Evolutionary conservation across 2,113 vertebrate genomes (phyloP), one percentile per base, ranked within the genome.

Genomic region (Australoheros scitulus): DNA sequence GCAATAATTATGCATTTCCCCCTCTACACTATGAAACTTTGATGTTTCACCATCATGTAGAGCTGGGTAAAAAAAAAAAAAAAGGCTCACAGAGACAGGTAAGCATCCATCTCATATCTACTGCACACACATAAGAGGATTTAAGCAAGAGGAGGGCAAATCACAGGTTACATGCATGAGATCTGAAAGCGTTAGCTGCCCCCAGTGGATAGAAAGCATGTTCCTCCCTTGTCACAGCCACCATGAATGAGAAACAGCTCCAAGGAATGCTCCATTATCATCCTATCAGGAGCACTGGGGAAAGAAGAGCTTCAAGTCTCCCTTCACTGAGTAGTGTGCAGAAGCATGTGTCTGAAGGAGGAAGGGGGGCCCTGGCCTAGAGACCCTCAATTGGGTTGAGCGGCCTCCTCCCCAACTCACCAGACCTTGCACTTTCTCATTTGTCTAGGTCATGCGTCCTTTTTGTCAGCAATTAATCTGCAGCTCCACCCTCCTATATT

Each of bases 381-480:
- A 91, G 87, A 92, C 89, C 90, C 32, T 80, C 89, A 92, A 87
- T 70, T 77, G 83, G 81, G 85, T 64, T 70, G 84, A 81, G 86
- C 86, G 86, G 86, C 85, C 91, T 84, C 90, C 89, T 91, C 88
- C 80, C 86, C 86, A 82, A 61, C 85, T 89, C 85, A 84, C 74
- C 83, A 91, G 90, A 93, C 93, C 90, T 90, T 92, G 91, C 83
- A 91, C 92, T 93, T 95, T 90, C 90, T 93, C 93, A 89, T 93
- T 94, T 94, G 91, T 94, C 92, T 90, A 87, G 93, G 91, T 92
- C 94, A 90, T 91, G 91, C 85, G 78, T 94, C 91, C 86, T 90
- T 94, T 95, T 95, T 94, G 94, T 95, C 93, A 94, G 94, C 91
- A 93, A 94, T 94, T 93, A 94, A 95, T 94, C 93, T 94, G 87